Evolutionary conservation across 1,140 invertebrate genomes (phyloP), one percentile per base, ranked within the genome.

Genomic region (Lordiphosa mommai): DNA sequence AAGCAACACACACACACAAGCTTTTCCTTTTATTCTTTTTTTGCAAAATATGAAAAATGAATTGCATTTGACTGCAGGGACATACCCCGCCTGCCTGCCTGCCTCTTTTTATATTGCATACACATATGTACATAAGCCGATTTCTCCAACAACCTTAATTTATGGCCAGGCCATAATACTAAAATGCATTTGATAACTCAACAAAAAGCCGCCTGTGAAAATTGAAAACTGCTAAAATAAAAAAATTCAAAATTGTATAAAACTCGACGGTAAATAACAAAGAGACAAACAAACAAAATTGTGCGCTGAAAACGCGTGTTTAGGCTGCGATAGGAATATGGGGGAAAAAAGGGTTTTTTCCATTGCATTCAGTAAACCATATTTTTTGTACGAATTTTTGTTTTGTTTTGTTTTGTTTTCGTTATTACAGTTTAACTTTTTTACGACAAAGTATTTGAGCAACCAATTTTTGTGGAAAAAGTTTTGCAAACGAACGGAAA

Each of bases 41-140:
- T 61, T 57, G 47, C 55, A 58, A 86, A 86, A 82, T 80, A 80
- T 70, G 65, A 85, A 80, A 86, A 86, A 84, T 85, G 79, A 70
- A 74, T 74, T 61, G 70, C 80, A 74, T 68, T 82, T 64, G 68
- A 76, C 71, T 76, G 49, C 53, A 60, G 67, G 66, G 60, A 57
- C 63, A 61, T 44, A 40, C 33, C 51, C 6, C 14, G 20, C 12
- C n/a, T 12, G 30, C 38, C 10, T 36, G 20, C 13, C 23, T 8
- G 46, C 30, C 10, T 14, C 48, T 14, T 10, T 43, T 6, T 3
- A 23, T 7, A 41, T 23, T 1, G 4, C 6, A 12, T 23, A 27
- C 10, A 3, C 4, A 12, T 10, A 27, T 14, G 44, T 52, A 59
- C 29, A 65, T 72, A 69, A 73, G 74, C 74, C 74, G 69, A 79